phyloP scores from a whole-genome alignment of 2,797 vertebrate genomes.

The Merluccius polli region DNA sequence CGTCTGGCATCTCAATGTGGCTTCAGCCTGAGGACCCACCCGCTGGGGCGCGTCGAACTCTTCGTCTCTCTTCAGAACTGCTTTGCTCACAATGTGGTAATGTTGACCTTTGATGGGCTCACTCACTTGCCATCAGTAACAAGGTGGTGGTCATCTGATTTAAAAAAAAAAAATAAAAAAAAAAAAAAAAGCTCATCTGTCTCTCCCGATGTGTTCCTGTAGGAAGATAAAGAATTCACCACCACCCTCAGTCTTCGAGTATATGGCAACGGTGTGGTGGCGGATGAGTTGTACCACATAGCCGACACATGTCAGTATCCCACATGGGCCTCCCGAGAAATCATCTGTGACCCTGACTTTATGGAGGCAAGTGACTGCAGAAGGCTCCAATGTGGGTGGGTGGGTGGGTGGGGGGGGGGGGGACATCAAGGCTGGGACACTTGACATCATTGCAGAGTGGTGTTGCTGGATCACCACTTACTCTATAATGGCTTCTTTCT shows the following conservation, averaged over 20 bases:
- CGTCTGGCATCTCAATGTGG: slow-evolving; percentile 70
- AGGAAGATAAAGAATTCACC: slow-evolving; percentile 67
- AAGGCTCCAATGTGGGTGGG: not conserved
- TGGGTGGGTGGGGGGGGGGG: not conserved
- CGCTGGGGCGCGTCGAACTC: slow-evolving; percentile 51
- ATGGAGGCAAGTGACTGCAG: slow-evolving; percentile 71
- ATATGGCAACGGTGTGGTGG: slow-evolving; percentile 32
- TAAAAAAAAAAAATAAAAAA: no score
- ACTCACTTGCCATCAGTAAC: not conserved
- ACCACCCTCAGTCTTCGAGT: slow-evolving; percentile 55
- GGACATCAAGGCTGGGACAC: not conserved
- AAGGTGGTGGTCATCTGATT: not conserved
- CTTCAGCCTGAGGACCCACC: slow-evolving; percentile 54
- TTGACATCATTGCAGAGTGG: slow-evolving; percentile 6
- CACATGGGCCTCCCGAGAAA: slow-evolving; percentile 66
- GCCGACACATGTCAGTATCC: slow-evolving; percentile 63
- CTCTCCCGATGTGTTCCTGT: not conserved
- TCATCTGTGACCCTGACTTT: slow-evolving; percentile 70
- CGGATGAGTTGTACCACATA: slow-evolving; percentile 53
- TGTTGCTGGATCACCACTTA: slow-evolving; percentile 24
- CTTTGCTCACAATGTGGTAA: slow-evolving; percentile 64
- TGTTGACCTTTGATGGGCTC: not conserved
- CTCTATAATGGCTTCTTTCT: slow-evolving; percentile 8
- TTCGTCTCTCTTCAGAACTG: slow-evolving; percentile 73
- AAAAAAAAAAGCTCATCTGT: not conserved